Base-by-base conservation (phyloP, 53 echinoderm and acorn worm genomes). In the Hippasteria phrygiana region DNA sequence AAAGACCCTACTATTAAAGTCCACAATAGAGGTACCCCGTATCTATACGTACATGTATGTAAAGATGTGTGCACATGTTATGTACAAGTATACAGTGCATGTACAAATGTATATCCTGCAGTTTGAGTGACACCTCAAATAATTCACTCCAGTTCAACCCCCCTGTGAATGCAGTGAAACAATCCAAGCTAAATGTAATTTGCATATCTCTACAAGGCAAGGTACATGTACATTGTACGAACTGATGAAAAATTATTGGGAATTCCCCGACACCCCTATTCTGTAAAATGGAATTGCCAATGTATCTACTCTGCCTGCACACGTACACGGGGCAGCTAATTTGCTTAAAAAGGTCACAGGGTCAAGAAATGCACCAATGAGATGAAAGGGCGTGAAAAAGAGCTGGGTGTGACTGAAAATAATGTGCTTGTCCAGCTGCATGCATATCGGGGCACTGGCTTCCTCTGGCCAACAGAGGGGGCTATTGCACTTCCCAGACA, bases 381-480 rank as follows among this genome's bases (percentile, higher is more conserved):
- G 24, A 54, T 16, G 29, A 37, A 20, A 27, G 56, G 59, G 37
- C 5, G 37, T 78, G 2, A 42, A 82, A 27, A 42, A 13, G 43
- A 65, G 55, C 17, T 71, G 85, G 63, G 71, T 51, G 71, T 85
- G 85, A 39, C 79, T 39, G 62, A 34, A 51, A 76, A 76, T 76
- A 74, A 45, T 47, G 73, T 20, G 22, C 37, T 41, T 24, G 40
- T n/a, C n/a, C n/a, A n/a, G n/a, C n/a, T n/a, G 73, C 6, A 45
- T 45, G 59, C 20, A 33, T 48, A 38, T 41, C 26, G 41, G 43
- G 41, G 36, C 55, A 39, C 85, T 85, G 70, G 71, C 54, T 83
- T 46, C 22, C 12, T 18, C 4, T 67, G 20, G 38, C 50, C 83
- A 85, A 85, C 54, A 85, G 85, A 85, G 85, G 85, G 85, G 85